phyloP scores from a whole-genome alignment of 2,888 invertebrate species.

The Tetragnatha montana region DNA sequence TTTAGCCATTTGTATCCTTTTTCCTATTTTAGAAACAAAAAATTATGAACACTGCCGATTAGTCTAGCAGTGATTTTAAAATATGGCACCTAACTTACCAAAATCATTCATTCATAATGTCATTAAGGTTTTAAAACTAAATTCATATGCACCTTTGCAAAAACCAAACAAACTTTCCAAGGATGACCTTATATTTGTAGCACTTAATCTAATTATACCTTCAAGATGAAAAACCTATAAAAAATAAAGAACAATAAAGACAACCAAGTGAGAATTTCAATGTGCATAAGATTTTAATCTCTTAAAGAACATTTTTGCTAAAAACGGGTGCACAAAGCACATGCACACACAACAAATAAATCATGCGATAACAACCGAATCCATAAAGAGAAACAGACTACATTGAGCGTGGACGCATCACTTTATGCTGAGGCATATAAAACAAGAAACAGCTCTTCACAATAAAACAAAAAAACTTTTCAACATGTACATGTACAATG shows the following conservation, averaged over 20 bases:
- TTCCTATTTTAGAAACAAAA: too few relatives aligned
- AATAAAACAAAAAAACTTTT: constrained; percentile 42
- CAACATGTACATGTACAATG: constrained; percentile 71
- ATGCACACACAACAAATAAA: constrained; percentile 71
- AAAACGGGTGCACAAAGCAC: constrained; percentile 71
- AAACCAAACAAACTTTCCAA: too few relatives aligned
- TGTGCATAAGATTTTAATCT: constrained; percentile 72
- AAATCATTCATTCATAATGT: too few relatives aligned
- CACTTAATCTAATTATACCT: too few relatives aligned
- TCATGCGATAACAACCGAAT: constrained; percentile 71
- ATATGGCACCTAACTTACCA: too few relatives aligned
- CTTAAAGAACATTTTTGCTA: constrained; percentile 71
- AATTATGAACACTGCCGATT: too few relatives aligned
- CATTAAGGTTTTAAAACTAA: too few relatives aligned
- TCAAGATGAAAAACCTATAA: too few relatives aligned
- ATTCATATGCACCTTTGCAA: too few relatives aligned
- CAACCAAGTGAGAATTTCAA: constrained; percentile 32
- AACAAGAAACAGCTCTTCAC: constrained; percentile 66
- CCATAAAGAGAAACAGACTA: constrained; percentile 69
- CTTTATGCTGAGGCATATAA: constrained; percentile 69
- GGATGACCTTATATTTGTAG: too few relatives aligned
- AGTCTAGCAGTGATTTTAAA: too few relatives aligned
- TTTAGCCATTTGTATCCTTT: too few relatives aligned
- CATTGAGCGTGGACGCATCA: constrained; percentile 72
- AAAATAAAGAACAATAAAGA: not conserved